These are phyloP conservation scores for Metacarcinus magister DNA, from an alignment of 2,888 invertebrate genomes.

Conservation along the genomic window DNA sequence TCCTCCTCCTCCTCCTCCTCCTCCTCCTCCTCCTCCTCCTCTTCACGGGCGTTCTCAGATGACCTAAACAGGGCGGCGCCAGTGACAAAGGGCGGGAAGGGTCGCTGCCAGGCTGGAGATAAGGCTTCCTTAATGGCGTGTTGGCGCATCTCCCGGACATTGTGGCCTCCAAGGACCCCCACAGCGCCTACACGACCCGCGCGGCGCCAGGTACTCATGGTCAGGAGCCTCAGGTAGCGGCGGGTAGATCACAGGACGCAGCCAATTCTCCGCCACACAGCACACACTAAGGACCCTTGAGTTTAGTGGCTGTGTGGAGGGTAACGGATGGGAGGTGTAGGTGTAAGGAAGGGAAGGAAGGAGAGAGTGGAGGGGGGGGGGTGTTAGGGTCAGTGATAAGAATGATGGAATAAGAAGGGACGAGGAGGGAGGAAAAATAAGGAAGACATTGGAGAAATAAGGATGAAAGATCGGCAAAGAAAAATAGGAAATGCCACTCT, in stretches of 20 bases:
- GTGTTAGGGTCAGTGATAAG: neutral
- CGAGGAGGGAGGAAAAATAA: neutral
- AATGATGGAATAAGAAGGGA: neutral
- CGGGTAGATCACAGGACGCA: constrained; percentile 22
- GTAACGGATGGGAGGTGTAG: neutral
- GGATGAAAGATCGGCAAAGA: neutral
- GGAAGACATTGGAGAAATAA: neutral
- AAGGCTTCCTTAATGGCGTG: constrained; percentile 58
- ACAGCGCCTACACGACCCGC: constrained; percentile 47
- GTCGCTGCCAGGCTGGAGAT: constrained; percentile 27
- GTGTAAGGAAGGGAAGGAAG: constrained; percentile 27
- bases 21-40: neutral
- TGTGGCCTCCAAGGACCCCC: constrained; percentile 46
- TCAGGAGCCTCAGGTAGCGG: constrained; percentile 6
- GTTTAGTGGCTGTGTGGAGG: neutral
- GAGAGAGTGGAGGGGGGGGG: too few species aligned
- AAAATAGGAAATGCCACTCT: neutral
- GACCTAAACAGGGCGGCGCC: neutral
- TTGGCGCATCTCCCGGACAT: constrained; percentile 45
- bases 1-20: neutral
- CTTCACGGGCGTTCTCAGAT: neutral
- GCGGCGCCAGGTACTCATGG: constrained; percentile 35
- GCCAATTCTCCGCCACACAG: neutral
- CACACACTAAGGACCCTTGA: constrained; percentile 12
- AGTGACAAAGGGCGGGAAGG: constrained; percentile 13